These are phyloP conservation scores for Anoplius nigerrimus DNA, from an alignment of 2,888 invertebrate species.

Conservation along the genomic window DNA sequence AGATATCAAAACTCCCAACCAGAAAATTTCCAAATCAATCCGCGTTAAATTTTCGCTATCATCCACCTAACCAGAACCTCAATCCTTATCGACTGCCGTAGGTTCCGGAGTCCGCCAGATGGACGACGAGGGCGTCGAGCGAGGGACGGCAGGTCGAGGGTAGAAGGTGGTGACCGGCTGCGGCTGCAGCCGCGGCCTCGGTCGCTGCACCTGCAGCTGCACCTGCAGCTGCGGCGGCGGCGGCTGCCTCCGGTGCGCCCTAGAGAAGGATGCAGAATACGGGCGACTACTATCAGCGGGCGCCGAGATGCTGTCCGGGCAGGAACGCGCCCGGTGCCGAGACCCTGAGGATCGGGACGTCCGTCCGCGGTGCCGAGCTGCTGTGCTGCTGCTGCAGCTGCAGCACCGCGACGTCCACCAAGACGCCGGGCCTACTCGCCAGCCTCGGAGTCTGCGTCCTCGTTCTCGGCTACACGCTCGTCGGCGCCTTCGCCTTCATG, in stretches of 20 bases:
- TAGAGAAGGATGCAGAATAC: constrained; percentile 65
- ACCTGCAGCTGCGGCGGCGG: constrained; percentile 56
- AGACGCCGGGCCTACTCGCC: constrained; percentile 81
- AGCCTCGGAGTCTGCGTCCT: constrained; percentile 89
- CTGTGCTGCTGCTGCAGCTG: constrained; percentile 79
- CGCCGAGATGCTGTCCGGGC: constrained; percentile 67
- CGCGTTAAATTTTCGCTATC: not conserved
- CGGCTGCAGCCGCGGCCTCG: constrained; percentile 65
- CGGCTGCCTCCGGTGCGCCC: constrained; percentile 50
- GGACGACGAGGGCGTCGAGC: constrained; percentile 41
- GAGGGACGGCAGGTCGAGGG: constrained; percentile 32
- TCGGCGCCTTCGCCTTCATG: constrained; percentile 94
- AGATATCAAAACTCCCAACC: no score
- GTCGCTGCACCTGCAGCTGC: constrained; percentile 64
- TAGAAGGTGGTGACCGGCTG: constrained; percentile 50
- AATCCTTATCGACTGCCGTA: constrained; percentile 6
- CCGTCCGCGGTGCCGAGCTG: constrained; percentile 68
- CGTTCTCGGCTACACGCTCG: constrained; percentile 92
- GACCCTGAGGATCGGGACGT: constrained; percentile 46
- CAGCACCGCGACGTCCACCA: constrained; percentile 74
- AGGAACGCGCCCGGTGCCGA: constrained; percentile 49
- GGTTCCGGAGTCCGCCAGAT: constrained; percentile 42
- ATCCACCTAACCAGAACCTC: no score
- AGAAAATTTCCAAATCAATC: no score
- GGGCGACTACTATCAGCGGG: constrained; percentile 68